Conservation (phyloP, 2,888 invertebrate species). For the Rhingia rostrata region DNA sequence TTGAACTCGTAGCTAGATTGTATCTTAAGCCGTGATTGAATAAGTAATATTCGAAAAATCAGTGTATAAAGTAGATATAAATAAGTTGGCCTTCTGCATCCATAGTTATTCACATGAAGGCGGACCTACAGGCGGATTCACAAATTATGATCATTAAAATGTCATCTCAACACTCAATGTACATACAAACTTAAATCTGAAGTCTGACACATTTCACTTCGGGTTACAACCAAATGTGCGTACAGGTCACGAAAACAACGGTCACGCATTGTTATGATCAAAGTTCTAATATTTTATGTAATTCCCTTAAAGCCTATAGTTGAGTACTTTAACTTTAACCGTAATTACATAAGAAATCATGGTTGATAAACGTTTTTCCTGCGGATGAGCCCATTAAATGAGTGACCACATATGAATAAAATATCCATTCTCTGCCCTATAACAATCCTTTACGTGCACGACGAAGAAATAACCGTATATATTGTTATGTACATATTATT, state of each 20-base stretch:
- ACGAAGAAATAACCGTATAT: neutral
- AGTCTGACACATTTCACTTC: too few relatives aligned
- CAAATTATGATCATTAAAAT: too few relatives aligned
- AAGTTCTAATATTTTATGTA: neutral
- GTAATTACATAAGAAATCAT: slow-evolving; percentile 7
- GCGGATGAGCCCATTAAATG: slow-evolving; percentile 59
- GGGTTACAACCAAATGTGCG: too few relatives aligned
- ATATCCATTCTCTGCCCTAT: slow-evolving; percentile 11
- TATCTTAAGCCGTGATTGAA: neutral
- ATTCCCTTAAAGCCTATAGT: neutral
- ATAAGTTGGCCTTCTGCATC: too few relatives aligned
- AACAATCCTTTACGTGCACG: slow-evolving; percentile 21
- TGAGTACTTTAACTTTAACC: slow-evolving; percentile 4
- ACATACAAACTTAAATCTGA: too few relatives aligned
- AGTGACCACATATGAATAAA: slow-evolving; percentile 61
- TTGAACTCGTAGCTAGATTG: neutral
- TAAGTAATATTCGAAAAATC: too few relatives aligned
- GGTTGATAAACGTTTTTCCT: slow-evolving; percentile 59
- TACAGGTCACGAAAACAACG: neutral
- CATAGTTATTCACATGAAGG: too few relatives aligned
- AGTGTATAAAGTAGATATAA: too few relatives aligned
- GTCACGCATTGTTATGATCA: neutral
- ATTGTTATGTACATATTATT: slow-evolving; percentile 28
- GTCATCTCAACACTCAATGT: too few relatives aligned
- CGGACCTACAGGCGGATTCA: too few relatives aligned